These are phyloP conservation scores for Parauchenoglanis ngamensis DNA, from an alignment of 2,797 vertebrate genomes.

Conservation along the genomic window DNA sequence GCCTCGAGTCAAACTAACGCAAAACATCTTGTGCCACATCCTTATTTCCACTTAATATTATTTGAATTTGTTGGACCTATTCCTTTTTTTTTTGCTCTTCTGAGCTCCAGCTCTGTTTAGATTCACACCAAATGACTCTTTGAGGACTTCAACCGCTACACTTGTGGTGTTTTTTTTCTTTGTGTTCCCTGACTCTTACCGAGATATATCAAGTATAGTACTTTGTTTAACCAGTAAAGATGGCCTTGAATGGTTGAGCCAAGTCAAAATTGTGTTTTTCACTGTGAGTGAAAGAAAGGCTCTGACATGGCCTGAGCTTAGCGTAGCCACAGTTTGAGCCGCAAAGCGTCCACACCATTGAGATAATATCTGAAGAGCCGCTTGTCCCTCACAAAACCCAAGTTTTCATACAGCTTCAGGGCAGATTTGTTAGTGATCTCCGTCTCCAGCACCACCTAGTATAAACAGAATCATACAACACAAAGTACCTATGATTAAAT, in stretches of 20 bases:
- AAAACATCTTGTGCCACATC: not conserved
- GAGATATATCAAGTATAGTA: not conserved
- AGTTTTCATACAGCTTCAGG: slow-evolving; percentile 99
- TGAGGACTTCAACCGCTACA: not conserved
- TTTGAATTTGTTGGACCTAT: not conserved
- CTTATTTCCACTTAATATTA: not conserved
- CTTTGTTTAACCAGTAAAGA: slow-evolving; percentile 1
- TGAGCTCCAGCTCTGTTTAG: not conserved
- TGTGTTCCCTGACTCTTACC: not conserved
- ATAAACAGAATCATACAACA: not conserved
- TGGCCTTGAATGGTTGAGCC: not conserved
- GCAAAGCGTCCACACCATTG: slow-evolving; percentile 98
- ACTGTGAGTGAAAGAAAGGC: not conserved
- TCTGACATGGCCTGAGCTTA: slow-evolving; percentile 63
- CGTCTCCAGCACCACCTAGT: slow-evolving; percentile 97
- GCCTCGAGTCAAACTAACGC: not conserved
- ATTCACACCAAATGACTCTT: not conserved
- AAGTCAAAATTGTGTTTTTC: not conserved
- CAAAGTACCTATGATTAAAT: not conserved
- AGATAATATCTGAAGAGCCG: slow-evolving; percentile 99
- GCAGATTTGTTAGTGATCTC: slow-evolving; percentile 99
- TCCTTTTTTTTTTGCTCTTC: not conserved
- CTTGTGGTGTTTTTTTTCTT: not conserved
- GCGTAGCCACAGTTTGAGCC: slow-evolving; percentile 99
- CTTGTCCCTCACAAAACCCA: slow-evolving; percentile 99